phyloP scores from a whole-genome alignment of 1,140 invertebrate genomes.

The Cyrtorhinus lividipennis region DNA sequence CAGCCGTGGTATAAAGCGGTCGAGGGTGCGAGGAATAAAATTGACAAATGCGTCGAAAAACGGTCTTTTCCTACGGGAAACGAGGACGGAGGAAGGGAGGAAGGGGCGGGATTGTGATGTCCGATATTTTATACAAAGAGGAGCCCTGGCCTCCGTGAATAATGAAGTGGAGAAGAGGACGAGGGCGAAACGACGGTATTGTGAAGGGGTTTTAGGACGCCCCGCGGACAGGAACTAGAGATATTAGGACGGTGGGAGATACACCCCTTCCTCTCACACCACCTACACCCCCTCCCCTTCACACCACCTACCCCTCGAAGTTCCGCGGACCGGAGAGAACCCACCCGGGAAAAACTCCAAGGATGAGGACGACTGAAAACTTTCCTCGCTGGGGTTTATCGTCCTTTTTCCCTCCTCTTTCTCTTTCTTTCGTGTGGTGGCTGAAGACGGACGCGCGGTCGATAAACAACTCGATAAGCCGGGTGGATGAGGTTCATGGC shows the following conservation, averaged over 20 bases:
- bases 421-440: too few species aligned
- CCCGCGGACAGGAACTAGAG: not conserved
- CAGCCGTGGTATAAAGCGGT: not conserved
- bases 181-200: not conserved
- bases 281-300: not conserved
- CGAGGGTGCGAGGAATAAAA: not conserved
- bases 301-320: too few species aligned
- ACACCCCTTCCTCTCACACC: too few species aligned
- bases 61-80: not conserved
- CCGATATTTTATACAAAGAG: not conserved
- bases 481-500: not conserved
- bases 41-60: not conserved
- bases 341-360: not conserved
- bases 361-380: not conserved
- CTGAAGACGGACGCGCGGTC: not conserved
- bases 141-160: not conserved
- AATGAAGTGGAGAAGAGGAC: not conserved
- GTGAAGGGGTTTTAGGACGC: not conserved
- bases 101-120: not conserved
- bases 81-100: too few species aligned
- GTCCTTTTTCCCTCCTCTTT: not conserved
- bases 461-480: not conserved
- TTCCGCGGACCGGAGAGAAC: not conserved
- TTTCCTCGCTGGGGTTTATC: not conserved
- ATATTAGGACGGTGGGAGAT: not conserved